phyloP scores from a whole-genome alignment of 2,113 vertebrate species.

The Serinus canaria region DNA sequence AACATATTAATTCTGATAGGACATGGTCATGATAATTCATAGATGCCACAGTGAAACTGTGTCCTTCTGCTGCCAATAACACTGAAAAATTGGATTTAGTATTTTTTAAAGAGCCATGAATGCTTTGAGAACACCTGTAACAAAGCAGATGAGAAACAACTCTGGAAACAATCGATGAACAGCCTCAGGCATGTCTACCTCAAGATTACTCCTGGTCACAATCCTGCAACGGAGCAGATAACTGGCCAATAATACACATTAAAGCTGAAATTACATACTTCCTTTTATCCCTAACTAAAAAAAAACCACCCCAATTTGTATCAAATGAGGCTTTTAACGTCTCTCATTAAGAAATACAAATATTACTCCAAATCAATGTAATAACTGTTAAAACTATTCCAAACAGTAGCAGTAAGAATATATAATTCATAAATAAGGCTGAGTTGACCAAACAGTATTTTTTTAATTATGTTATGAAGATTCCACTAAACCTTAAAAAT shows the following conservation, averaged over 20 bases:
- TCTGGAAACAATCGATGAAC: not conserved
- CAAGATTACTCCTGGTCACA: not conserved
- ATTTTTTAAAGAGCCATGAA: not conserved
- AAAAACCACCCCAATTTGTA: not conserved
- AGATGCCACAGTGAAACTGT: not conserved
- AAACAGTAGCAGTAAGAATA: not conserved
- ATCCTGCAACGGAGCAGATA: not conserved
- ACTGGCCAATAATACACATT: not conserved
- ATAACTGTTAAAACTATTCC: not conserved
- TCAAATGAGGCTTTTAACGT: not conserved
- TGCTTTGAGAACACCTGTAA: not conserved
- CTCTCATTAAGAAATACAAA: not conserved
- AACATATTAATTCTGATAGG: not conserved
- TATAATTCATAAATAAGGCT: not conserved
- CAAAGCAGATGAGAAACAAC: not conserved
- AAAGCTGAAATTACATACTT: not conserved
- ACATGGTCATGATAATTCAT: not conserved
- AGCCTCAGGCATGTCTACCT: not conserved
- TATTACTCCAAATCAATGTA: not conserved
- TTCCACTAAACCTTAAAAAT: not conserved
- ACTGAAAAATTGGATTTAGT: not conserved
- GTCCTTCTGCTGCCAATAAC: not conserved
- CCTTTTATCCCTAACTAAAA: not conserved
- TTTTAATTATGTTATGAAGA: not conserved
- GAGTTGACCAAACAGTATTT: not conserved